Base-by-base conservation (phyloP, 2,888 invertebrate species). In the Dromius quadrimaculatus region DNA sequence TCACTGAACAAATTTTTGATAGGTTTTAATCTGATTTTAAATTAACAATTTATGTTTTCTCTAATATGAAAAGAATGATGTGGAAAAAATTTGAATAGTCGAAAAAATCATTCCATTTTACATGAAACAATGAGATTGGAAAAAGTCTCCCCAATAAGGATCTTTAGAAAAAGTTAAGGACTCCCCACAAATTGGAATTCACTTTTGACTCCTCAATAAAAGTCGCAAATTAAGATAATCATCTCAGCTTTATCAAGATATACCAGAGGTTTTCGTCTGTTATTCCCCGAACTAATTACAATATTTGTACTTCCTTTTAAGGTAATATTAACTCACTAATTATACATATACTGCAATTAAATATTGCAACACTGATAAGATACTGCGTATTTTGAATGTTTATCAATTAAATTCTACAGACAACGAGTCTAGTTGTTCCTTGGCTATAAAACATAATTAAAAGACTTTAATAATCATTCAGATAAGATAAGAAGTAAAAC, bases 381-480 rank as follows among this genome's bases (percentile, higher is more conserved):
- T 61, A 22, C 15, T 15, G n/a, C 50, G 23, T 54, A 50, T 13
- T n/a, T 22, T 61, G 3, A 61, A 41, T 22, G 11, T 38, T 22
- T 61, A 38, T 61, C 61, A 38, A 38, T 61, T 23, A 61, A 61
- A 11, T 59, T 36, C 2, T 13, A 54, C 23, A 45, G 64, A 47
- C 64, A 64, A 20, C 15, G n/a, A 15, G 64, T 64, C 64, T 64
- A 28, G 47, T 34, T n/a, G 47, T n/a, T 15, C 64, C 17, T 66
- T 9, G n/a, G 41, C 15, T 22, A 19, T 41, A n/a, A n/a, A 41
- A 22, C 50, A 66, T 22, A 36, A 23, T 36, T 66, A 38, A 54
- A 66, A 50, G n/a, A 66, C 38, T 13, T 8, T 34, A 34, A 19
- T 50, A 47, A 41, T 50, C 23, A 15, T n/a, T 3, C 22, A 36